A percentile compares a stretch with the other conserved stretches of the same genome.
phyloP scores from a whole-genome alignment of 2,888 invertebrate species.

The Trisateles emortualis region DNA sequence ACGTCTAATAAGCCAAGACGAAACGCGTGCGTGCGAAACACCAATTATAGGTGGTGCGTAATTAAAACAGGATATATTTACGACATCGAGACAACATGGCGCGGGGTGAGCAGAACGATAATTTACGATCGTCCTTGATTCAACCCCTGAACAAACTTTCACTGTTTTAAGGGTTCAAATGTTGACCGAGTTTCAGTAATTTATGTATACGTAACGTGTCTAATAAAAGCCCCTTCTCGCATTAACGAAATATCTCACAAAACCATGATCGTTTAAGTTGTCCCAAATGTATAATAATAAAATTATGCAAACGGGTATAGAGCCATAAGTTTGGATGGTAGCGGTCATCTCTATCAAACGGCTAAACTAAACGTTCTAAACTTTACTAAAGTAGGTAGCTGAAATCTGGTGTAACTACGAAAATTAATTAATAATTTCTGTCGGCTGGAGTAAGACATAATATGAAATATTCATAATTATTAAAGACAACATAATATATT shows the following conservation, averaged over 20 bases:
- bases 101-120: constrained; percentile 68
- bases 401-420: background rate
- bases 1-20: constrained; percentile 44
- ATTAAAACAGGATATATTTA: constrained; percentile 83
- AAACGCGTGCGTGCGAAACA: constrained; percentile 66
- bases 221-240: constrained; percentile 48
- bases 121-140: constrained; percentile 80
- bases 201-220: constrained; percentile 49
- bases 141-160: constrained; percentile 66
- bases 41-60: constrained; percentile 76
- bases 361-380: background rate
- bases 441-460: too few relatives aligned
- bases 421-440: background rate
- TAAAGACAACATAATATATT: too few relatives aligned
- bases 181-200: constrained; percentile 59
- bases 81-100: constrained; percentile 80
- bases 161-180: constrained; percentile 53
- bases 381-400: background rate
- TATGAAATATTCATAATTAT: too few relatives aligned
- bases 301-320: constrained; percentile 33
- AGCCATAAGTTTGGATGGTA: constrained; percentile 5
- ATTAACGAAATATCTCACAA: constrained; percentile 42
- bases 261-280: constrained; percentile 34
- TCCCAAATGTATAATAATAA: constrained; percentile 41
- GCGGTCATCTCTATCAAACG: constrained; percentile 6